Conservation (phyloP, 2,113 vertebrate species). For the Erythrocebus patas region DNA sequence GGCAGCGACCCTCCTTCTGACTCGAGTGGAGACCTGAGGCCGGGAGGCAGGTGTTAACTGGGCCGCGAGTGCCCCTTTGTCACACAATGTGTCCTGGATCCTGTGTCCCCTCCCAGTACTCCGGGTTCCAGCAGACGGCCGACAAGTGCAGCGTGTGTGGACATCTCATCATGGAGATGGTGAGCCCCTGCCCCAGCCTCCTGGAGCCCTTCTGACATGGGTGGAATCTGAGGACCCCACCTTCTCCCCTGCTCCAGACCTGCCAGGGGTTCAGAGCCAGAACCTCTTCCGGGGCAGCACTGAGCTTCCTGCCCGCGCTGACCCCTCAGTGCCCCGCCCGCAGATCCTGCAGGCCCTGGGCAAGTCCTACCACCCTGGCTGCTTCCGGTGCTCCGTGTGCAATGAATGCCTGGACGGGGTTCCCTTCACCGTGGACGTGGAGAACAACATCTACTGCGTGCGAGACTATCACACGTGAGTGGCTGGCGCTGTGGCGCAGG, state of each 20-base stretch:
- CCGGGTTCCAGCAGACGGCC: constrained; percentile 98
- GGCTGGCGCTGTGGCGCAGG: accelerated
- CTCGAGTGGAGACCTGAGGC: background rate
- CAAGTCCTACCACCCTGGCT: constrained; percentile 98
- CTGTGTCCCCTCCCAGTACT: constrained; percentile 88
- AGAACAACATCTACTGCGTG: constrained; percentile 99
- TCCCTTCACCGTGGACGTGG: constrained; percentile 97
- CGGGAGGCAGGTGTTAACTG: background rate
- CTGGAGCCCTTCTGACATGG: background rate
- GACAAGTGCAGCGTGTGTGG: constrained; percentile 99
- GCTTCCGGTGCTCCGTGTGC: constrained; percentile 98
- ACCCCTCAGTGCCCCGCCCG: constrained; percentile 50
- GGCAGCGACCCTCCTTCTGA: background rate
- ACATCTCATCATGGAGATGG: constrained; percentile 99
- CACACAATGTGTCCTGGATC: background rate
- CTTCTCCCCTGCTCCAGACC: background rate
- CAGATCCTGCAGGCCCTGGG: constrained; percentile 98
- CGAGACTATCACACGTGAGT: constrained; percentile 99
- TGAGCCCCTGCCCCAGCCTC: constrained; percentile 79
- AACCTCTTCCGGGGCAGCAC: background rate
- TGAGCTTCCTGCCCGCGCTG: constrained; percentile 34
- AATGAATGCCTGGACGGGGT: constrained; percentile 97
- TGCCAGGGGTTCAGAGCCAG: constrained; percentile 20
- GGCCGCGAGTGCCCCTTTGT: background rate
- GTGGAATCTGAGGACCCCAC: background rate